Base-by-base conservation (phyloP, 37 sponge, comb jelly and placozoan genomes). In the Halichondria panicea region DNA sequence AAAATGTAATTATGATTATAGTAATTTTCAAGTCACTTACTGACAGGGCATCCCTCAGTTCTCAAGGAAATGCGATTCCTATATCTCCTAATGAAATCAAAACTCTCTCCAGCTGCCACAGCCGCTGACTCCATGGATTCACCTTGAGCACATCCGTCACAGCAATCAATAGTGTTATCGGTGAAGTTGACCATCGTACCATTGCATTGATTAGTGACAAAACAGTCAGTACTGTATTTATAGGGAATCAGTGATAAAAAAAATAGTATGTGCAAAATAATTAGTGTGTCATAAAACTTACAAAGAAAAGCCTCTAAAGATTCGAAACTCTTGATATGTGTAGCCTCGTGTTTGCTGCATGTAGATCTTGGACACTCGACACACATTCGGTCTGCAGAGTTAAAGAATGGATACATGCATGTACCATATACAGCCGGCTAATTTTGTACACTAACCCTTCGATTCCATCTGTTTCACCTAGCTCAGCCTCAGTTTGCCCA, bases 21-120 rank as follows among this genome's bases (percentile, higher is more conserved):
- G n/a, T n/a, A n/a, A n/a, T n/a, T 1, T 74, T 21, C 50, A 62
- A n/a, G n/a, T 37, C 43, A 66, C 77, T 41, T 68, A 79, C 79
- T 32, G 21, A 79, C 32, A 15, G 79, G 58, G 58, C 79, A 79
- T 4, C 79, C 79, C 30, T 56, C 34, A 33, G 59, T 39, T 19
- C 69, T 31, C 18, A 68, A 59, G 28, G 36, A 33, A 9, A 35
- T 65, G 34, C 11, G 36, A 15, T 15, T 8, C 7, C 15, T 35
- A 7, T 11, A 13, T 4, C 34, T 24, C 27, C 15, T 7, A 58
- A 21, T 58, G 19, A 21, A 6, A 24, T 6, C 6, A 58, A n/a
- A 58, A 7, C 60, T 58, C n/a, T 27, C 24, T 7, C 60, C 60
- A n/a, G 6, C 7, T 8, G 7, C 19, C n/a, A 7, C 24, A 12